Percentiles rank a stretch among this genome's conserved stretches.
Evolutionary conservation across 2,888 invertebrate species (phyloP).

Genomic region (Andrena trimmerana): DNA sequence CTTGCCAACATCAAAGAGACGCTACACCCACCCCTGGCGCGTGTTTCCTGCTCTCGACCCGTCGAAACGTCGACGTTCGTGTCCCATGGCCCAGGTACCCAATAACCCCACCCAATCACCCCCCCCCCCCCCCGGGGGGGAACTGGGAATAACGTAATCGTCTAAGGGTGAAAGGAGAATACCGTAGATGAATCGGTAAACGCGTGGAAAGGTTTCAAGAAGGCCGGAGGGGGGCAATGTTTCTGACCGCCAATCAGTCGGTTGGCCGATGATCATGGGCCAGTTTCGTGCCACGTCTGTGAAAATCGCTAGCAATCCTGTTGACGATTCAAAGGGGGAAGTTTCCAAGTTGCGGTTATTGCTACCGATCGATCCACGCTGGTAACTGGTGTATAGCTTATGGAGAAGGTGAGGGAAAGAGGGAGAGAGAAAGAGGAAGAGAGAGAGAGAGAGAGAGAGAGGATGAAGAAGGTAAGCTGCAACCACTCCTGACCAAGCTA

Average conservation of each 20-base stretch:
- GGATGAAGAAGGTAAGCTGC: constrained; percentile 24
- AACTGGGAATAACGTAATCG: neutral
- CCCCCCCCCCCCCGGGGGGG: neutral
- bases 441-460: neutral
- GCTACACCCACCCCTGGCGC: constrained; percentile 15
- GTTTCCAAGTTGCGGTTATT: constrained; percentile 70
- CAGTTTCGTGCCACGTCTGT: constrained; percentile 61
- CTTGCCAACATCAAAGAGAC: constrained; percentile 68
- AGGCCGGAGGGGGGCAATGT: constrained; percentile 48
- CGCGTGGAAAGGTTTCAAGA: constrained; percentile 33
- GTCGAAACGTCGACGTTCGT: constrained; percentile 32
- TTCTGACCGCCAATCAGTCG: constrained; percentile 71
- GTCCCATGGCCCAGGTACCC: constrained; percentile 9
- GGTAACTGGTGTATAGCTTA: constrained; percentile 54
- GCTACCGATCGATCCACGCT: constrained; percentile 67
- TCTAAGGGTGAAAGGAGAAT: constrained; percentile 7
- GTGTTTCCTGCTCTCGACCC: constrained; percentile 50
- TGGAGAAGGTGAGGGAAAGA: constrained; percentile 17
- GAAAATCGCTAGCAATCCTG: constrained; percentile 72
- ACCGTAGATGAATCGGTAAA: constrained; percentile 23
- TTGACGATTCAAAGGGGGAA: constrained; percentile 69
- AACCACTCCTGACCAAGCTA: constrained; percentile 19
- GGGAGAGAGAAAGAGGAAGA: neutral
- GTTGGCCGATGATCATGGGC: constrained; percentile 66
- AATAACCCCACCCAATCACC: neutral